These are phyloP conservation scores for Gnathonemus echidnorhynchus DNA, from an alignment of 2,113 vertebrate species.

Conservation along the genomic window DNA sequence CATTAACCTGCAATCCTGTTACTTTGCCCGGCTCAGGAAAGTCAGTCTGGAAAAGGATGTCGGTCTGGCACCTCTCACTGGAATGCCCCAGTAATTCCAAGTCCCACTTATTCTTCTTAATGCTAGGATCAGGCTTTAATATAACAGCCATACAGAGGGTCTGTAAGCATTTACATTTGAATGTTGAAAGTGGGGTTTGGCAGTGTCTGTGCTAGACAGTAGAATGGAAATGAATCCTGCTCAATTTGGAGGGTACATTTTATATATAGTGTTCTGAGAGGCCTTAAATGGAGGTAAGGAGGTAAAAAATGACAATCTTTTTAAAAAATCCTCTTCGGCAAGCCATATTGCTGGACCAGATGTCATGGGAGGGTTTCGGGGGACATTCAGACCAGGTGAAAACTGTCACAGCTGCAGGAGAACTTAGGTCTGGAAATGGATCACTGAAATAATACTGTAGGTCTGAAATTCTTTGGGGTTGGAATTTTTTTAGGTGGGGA, in stretches of 20 bases:
- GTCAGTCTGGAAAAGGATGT: slow-evolving; percentile 37
- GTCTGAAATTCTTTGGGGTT: background rate
- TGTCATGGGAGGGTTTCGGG: background rate
- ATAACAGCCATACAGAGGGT: background rate
- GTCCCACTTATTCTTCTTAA: slow-evolving; percentile 25
- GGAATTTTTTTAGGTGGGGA: background rate
- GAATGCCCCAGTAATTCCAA: slow-evolving; percentile 36
- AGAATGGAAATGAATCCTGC: background rate
- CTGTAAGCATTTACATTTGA: background rate
- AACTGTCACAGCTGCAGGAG: background rate
- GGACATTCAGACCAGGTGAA: background rate
- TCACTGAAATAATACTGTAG: background rate
- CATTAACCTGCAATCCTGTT: slow-evolving; percentile 41
- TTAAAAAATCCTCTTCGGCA: no score
- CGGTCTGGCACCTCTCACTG: slow-evolving; percentile 25
- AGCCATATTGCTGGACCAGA: background rate
- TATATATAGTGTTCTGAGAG: background rate
- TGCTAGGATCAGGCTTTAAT: slow-evolving; percentile 26
- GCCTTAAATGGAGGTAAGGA: background rate
- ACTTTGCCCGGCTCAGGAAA: slow-evolving; percentile 2
- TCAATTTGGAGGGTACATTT: background rate
- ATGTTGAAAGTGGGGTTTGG: background rate
- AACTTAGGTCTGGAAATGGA: background rate
- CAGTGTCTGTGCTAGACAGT: background rate
- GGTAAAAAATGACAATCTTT: background rate